Base-by-base conservation (phyloP, 2,797 vertebrate genomes). In the Sebastes nivosus region DNA sequence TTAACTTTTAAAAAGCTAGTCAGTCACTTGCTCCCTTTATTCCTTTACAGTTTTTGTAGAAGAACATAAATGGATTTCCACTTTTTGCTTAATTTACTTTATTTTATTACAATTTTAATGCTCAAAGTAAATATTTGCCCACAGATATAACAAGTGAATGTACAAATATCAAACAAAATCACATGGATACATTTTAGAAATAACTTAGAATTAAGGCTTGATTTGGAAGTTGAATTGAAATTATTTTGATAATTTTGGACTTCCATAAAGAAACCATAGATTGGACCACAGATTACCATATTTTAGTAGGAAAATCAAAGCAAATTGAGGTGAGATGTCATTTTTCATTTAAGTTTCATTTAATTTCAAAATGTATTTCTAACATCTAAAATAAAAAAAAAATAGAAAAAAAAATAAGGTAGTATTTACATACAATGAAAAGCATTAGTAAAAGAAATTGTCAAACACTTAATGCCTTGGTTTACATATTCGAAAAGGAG, bases 1-100 rank as follows among this genome's bases (percentile, higher is more conserved):
- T 92, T 88, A 91, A 89, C 54, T 79, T 90, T 88, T 91, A 89
- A 91, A 88, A 88, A 73, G 20, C 27, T 7, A 20, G 8, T 5
- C 29, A 9, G 7, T 4, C 30, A 10, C 8, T 10, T 38, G 12
- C 30, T 38, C 2, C 12, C 12, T 24, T 11, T 36, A 8, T 16
- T 30, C 11, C 12, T 6, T 22, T 57, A 22, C 16, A 25, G 0
- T 5, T 60, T 60, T 60, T 36, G 30, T 11, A 57, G 2, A 66
- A 57, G 11, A 2, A 20, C 27, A 36, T 22, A 36, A 24, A 11
- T 50, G 14, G 13, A 22, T 60, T 27, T 50, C 5, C 20, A 59
- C 13, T 20, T 67, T 67, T 46, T 52, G 42, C 16, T 8, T 8
- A 0, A 0, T 46, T 46, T 46, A 18, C 38, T 42, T 46, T 46